Evolutionary conservation across 2,113 vertebrate genomes (phyloP).

Genomic region (Damaliscus lunatus): DNA sequence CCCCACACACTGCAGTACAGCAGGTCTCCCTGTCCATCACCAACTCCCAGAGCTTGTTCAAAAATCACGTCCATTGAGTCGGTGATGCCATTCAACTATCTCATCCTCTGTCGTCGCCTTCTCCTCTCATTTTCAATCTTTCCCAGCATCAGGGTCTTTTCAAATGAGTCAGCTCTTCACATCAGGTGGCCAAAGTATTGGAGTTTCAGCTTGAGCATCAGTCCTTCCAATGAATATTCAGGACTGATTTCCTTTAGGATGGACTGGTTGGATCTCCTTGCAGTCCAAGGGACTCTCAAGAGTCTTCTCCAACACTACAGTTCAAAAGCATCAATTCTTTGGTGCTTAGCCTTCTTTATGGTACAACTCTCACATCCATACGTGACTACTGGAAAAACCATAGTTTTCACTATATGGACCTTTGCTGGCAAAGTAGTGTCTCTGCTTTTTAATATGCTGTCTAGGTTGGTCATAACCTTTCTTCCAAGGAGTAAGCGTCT

Average conservation of each 20-base stretch:
- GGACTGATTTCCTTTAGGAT: not conserved
- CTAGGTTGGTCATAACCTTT: not conserved
- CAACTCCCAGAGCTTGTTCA: not conserved
- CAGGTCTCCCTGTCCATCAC: not conserved
- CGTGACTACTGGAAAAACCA: not conserved
- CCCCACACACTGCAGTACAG: accelerated
- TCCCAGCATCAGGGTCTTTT: not conserved
- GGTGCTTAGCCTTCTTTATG: not conserved
- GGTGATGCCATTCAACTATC: not conserved
- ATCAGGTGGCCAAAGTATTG: not conserved
- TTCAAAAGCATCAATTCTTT: not conserved
- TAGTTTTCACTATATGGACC: not conserved
- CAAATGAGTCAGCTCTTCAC: not conserved
- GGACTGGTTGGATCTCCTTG: not conserved
- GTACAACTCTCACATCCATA: not conserved
- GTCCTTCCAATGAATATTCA: not conserved
- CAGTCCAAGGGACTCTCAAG: not conserved
- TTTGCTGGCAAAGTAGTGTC: not conserved
- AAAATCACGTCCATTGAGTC: not conserved
- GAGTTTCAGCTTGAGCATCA: not conserved
- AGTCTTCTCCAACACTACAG: not conserved
- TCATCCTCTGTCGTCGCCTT: not conserved
- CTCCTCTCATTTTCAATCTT: not conserved
- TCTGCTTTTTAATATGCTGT: not conserved
- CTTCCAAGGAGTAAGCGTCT: not conserved